Conservation (phyloP, 2,888 invertebrate species). For the Acrobasis consociella region DNA sequence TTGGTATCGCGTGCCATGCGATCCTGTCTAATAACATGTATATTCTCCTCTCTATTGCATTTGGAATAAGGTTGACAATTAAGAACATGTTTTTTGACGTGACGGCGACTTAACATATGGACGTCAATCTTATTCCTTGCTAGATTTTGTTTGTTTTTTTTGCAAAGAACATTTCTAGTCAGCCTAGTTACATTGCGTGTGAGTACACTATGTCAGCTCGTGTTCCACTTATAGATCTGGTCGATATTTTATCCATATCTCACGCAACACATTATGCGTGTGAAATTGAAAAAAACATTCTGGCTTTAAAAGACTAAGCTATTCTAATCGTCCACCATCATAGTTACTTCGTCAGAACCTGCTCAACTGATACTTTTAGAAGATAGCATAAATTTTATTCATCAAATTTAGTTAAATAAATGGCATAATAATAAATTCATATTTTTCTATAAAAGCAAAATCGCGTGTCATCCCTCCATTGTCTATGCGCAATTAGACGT, state of each 20-base stretch:
- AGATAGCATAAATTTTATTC: too few species aligned
- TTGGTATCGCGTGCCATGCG: constrained; percentile 10
- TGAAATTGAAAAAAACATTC: background rate
- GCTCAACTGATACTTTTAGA: too few species aligned
- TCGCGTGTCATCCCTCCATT: constrained; percentile 16
- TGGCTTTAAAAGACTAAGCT: background rate
- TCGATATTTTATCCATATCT: background rate
- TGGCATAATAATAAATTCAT: background rate
- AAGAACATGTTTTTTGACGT: background rate
- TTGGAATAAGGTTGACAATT: background rate
- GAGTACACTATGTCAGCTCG: background rate
- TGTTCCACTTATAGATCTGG: background rate
- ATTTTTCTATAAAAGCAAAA: background rate
- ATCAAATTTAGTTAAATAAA: background rate
- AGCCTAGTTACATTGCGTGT: background rate
- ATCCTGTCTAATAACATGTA: background rate
- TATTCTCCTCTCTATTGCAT: background rate
- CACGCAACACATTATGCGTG: background rate
- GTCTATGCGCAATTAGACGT: constrained; percentile 13
- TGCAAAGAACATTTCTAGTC: constrained; percentile 6
- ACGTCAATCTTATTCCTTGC: constrained; percentile 4
- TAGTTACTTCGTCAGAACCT: too few species aligned
- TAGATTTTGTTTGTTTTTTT: constrained; percentile 16
- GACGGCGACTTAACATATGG: background rate
- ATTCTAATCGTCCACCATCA: too few species aligned